Evolutionary conservation across 1,140 invertebrate genomes (phyloP), one percentile per base, ranked within the genome.

Genomic region (Telenomus remus): DNA sequence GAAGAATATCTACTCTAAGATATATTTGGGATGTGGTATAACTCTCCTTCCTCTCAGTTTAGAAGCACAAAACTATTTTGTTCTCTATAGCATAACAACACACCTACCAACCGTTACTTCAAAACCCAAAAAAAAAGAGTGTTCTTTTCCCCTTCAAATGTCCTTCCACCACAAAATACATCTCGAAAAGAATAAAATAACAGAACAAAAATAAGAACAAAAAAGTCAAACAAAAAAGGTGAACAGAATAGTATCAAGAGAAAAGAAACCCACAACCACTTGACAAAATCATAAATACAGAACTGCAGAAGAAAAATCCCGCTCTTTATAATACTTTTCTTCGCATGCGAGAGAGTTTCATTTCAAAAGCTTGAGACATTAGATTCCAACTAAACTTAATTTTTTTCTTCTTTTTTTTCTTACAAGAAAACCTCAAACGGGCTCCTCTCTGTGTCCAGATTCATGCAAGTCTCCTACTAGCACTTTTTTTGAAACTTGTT

Each of bases 21-120:
- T 64, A 70, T 64, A 65, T 63, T 74, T 77, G 77, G 76, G 71
- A 81, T 78, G 79, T 81, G 84, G 82, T 85, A 82, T 79, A 82
- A 80, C 81, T 86, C 86, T 86, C 86, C 84, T 88, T 87, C 86
- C 86, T 87, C 86, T 88, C 86, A 88, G 84, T 86, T 88, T 87
- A 86, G 76, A 83, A 87, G 80, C 74, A 80, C 78, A 79, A 80
- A 79, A 76, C 50, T 71, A 64, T 71, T 60, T 2, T 44, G 6
- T 73, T 79, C 47, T 70, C 66, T 79, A 79, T 55, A 55, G 73
- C 69, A 79, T 78, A 73, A 68, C 37, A 39, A 39, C 9, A 39
- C 68, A 79, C 79, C 80, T 80, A 81, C 77, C 70, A 80, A 73
- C 66, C 64, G 43, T 69, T 61, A 70, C 63, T 49, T n/a, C n/a